A percentile compares a stretch with the other conserved stretches of the same genome.
Conservation (phyloP, 2,888 invertebrate species). For the Chymomyza fuscimana region DNA sequence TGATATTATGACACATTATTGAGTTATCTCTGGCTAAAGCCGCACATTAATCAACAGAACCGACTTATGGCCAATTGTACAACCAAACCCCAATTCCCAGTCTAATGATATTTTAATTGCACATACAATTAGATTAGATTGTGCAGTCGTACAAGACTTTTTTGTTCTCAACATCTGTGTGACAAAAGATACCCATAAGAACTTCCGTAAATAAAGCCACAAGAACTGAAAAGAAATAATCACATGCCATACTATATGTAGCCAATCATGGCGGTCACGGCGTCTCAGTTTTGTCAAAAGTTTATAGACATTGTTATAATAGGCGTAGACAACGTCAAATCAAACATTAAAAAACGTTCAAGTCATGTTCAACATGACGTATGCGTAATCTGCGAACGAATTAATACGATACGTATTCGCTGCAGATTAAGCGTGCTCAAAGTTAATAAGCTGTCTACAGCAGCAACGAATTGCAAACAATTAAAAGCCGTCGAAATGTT, state of each 20-base stretch:
- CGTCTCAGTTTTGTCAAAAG: slow-evolving; percentile 22
- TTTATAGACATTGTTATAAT: neutral
- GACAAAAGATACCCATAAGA: neutral
- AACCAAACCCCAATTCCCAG: neutral
- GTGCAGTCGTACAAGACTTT: slow-evolving; percentile 11
- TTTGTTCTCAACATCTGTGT: neutral
- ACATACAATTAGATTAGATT: slow-evolving; percentile 15
- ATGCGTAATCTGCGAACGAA: slow-evolving; percentile 52
- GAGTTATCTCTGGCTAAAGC: neutral
- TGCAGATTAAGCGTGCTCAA: slow-evolving; percentile 33
- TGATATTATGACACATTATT: neutral
- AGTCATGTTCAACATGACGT: slow-evolving; percentile 59
- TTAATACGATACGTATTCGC: slow-evolving; percentile 41
- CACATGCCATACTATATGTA: slow-evolving; percentile 35
- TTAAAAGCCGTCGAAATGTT: slow-evolving; percentile 52
- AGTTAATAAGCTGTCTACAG: slow-evolving; percentile 12
- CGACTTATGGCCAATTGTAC: neutral
- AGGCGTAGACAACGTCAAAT: neutral
- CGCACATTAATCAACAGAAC: neutral
- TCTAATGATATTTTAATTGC: slow-evolving; percentile 50
- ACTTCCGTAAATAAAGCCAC: slow-evolving; percentile 41
- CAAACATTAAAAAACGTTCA: neutral
- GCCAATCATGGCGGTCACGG: slow-evolving; percentile 36
- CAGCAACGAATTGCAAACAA: slow-evolving; percentile 36
- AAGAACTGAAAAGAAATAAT: neutral